Conservation (phyloP, 2,797 vertebrate genomes). For the Melanotaenia maccullochi region DNA sequence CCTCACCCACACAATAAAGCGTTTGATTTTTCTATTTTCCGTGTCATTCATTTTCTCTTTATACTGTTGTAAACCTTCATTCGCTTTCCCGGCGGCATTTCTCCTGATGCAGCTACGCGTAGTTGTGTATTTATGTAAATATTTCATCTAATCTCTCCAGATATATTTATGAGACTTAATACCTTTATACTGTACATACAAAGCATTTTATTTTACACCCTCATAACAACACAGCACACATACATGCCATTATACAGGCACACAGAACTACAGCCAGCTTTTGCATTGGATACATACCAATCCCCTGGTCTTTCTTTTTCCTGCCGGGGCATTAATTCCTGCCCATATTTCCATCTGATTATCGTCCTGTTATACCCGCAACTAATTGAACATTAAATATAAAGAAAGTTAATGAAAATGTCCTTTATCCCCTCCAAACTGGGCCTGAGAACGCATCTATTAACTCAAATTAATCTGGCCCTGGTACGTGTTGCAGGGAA, state of each 20-base stretch:
- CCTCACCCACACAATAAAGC: constrained; percentile 75
- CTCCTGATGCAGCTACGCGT: constrained; percentile 68
- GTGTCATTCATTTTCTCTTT: constrained; percentile 76
- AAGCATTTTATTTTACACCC: constrained; percentile 57
- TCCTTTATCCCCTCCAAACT: constrained; percentile 90
- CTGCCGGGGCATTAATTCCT: constrained; percentile 86
- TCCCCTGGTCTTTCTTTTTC: constrained; percentile 81
- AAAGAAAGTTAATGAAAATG: constrained; percentile 92
- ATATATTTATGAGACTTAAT: constrained; percentile 79
- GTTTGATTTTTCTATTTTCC: constrained; percentile 82
- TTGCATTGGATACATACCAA: constrained; percentile 78
- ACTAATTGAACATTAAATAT: constrained; percentile 92
- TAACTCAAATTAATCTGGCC: constrained; percentile 85
- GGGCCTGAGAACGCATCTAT: constrained; percentile 89
- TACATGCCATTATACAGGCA: constrained; percentile 30
- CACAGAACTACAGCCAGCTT: constrained; percentile 53
- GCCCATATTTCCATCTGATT: constrained; percentile 89
- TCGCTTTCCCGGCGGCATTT: constrained; percentile 46
- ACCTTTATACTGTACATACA: constrained; percentile 72
- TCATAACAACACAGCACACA: constrained; percentile 37
- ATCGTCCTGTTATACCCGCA: constrained; percentile 87
- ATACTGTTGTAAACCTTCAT: constrained; percentile 57
- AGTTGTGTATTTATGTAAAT: constrained; percentile 79
- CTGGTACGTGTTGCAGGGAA: constrained; percentile 71
- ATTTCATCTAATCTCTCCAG: constrained; percentile 74